Evolutionary conservation across 2,113 vertebrate species (phyloP).

Genomic region (Talpa occidentalis): DNA sequence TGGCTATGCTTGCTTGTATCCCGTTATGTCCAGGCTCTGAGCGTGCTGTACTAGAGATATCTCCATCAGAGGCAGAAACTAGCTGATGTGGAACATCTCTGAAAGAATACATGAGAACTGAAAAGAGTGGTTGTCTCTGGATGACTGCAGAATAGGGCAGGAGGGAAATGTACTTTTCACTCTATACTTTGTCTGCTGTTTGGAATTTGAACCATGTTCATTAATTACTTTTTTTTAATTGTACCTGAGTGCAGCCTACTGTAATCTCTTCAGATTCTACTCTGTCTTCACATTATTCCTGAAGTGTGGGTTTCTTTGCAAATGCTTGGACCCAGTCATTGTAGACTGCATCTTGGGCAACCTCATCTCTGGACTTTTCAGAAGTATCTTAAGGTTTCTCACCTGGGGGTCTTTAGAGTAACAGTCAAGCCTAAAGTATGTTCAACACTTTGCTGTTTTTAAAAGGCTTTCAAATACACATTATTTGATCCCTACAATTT

Average conservation of each 20-base stretch:
- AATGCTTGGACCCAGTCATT: neutral
- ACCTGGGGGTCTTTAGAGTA: neutral
- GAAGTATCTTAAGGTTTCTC: neutral
- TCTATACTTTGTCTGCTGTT: conserved; percentile 16
- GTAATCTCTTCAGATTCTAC: neutral
- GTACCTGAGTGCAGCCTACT: neutral
- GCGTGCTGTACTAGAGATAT: neutral
- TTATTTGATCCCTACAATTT: neutral
- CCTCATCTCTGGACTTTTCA: neutral
- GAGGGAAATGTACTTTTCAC: conserved; percentile 20
- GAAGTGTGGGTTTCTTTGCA: neutral
- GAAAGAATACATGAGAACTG: neutral
- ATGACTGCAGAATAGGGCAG: neutral
- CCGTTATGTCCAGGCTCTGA: neutral
- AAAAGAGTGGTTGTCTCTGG: conserved; percentile 13
- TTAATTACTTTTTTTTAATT: neutral
- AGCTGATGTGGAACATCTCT: neutral
- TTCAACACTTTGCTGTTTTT: conserved; percentile 42
- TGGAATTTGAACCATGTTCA: neutral
- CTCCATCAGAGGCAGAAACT: neutral
- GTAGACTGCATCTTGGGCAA: neutral
- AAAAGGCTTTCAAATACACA: conserved; percentile 25
- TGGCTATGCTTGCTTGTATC: conserved; percentile 13
- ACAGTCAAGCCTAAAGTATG: conserved; percentile 21
- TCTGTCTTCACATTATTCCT: neutral